Conservation (phyloP, 2,888 invertebrate genomes). For the Dorcus parallelipipedus region DNA sequence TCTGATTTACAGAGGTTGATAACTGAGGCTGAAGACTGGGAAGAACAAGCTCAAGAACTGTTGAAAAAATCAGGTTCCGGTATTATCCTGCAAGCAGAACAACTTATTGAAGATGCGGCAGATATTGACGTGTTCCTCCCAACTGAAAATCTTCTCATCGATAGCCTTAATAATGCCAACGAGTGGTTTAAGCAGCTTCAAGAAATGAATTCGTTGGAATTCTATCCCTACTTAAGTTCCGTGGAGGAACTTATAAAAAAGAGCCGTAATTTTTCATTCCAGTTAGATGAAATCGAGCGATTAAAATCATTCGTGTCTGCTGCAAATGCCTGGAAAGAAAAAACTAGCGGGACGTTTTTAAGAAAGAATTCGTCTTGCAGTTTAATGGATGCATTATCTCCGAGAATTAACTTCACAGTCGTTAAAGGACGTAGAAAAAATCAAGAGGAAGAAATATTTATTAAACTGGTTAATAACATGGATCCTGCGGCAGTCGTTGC, state of each 20-base stretch:
- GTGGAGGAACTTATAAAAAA: slow-evolving; percentile 76
- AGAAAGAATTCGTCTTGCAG: slow-evolving; percentile 71
- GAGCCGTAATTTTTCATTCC: slow-evolving; percentile 73
- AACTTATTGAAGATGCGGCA: slow-evolving; percentile 69
- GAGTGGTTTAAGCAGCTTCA: slow-evolving; percentile 72
- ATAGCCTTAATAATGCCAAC: slow-evolving; percentile 68
- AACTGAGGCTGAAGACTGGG: slow-evolving; percentile 73
- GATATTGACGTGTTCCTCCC: slow-evolving; percentile 79
- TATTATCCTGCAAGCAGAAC: slow-evolving; percentile 63
- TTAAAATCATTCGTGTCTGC: slow-evolving; percentile 73
- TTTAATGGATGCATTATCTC: slow-evolving; percentile 67
- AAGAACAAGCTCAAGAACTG: slow-evolving; percentile 65
- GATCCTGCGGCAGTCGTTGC: slow-evolving; percentile 76
- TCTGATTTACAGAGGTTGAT: slow-evolving; percentile 61
- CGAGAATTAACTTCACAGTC: slow-evolving; percentile 44
- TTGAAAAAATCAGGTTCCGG: slow-evolving; percentile 59
- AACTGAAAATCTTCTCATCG: slow-evolving; percentile 69
- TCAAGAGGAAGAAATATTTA: slow-evolving; percentile 33
- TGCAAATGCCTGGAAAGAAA: slow-evolving; percentile 80
- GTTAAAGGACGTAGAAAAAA: slow-evolving; percentile 33
- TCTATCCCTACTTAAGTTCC: slow-evolving; percentile 84
- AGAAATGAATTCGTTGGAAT: slow-evolving; percentile 71
- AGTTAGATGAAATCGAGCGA: slow-evolving; percentile 72
- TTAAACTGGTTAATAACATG: slow-evolving; percentile 41
- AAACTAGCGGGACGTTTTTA: slow-evolving; percentile 80